A percentile compares a stretch with the other conserved stretches of the same genome.
phyloP scores from a whole-genome alignment of 2,113 vertebrate genomes.

The Naja naja region DNA sequence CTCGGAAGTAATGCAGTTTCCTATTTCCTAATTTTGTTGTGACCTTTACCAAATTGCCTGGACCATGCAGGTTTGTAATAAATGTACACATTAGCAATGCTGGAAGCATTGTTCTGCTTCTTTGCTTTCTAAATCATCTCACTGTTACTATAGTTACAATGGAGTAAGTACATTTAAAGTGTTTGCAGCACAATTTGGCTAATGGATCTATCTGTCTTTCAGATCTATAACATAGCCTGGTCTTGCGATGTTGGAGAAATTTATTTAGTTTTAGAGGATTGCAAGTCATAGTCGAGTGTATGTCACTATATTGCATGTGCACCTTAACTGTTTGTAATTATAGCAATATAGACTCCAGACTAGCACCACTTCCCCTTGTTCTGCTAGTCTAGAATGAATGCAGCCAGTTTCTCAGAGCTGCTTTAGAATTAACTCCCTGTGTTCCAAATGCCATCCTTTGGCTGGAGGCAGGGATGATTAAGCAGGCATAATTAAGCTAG shows the following conservation, averaged over 20 bases:
- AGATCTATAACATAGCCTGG: not conserved
- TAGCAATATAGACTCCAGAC: not conserved
- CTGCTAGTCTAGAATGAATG: not conserved
- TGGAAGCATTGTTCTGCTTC: not conserved
- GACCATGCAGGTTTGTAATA: not conserved
- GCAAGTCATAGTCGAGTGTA: not conserved
- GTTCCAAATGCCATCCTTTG: not conserved
- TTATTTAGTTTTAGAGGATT: not conserved
- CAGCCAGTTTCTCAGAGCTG: not conserved
- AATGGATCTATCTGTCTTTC: not conserved
- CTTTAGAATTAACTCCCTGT: not conserved
- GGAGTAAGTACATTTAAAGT: not conserved
- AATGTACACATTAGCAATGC: not conserved
- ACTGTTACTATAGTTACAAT: constrained; percentile 10
- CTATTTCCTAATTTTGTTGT: not conserved
- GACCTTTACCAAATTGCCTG: not conserved
- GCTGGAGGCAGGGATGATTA: not conserved
- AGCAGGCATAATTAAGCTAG: not conserved
- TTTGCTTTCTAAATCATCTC: not conserved
- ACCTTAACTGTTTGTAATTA: not conserved
- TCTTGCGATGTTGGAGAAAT: not conserved
- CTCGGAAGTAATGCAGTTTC: not conserved
- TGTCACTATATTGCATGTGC: not conserved
- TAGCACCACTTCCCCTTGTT: not conserved
- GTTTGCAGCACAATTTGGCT: not conserved